Percentiles rank a stretch among this genome's conserved stretches.
Evolutionary conservation across 2,888 invertebrate genomes (phyloP).

Genomic region (Metalampra italica): DNA sequence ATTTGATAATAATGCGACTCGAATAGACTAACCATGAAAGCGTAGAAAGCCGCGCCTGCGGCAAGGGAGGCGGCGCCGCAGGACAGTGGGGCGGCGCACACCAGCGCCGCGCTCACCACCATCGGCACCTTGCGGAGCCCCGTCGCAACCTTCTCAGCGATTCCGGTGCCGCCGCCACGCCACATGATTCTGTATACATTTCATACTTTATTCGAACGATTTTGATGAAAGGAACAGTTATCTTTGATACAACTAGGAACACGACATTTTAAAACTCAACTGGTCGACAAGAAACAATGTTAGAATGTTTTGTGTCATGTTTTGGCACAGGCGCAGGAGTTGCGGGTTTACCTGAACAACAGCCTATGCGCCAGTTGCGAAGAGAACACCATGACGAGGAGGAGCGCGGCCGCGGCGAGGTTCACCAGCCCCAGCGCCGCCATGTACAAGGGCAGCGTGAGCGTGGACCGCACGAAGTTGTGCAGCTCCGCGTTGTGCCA

Average conservation of each 20-base stretch:
- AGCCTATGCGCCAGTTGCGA: slow-evolving; percentile 84
- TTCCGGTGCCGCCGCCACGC: slow-evolving; percentile 55
- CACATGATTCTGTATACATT: slow-evolving; percentile 48
- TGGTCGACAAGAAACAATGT: no score
- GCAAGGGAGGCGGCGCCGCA: slow-evolving; percentile 86
- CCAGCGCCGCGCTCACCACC: slow-evolving; percentile 80
- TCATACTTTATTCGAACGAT: no score
- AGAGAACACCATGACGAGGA: slow-evolving; percentile 80
- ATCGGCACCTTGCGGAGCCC: slow-evolving; percentile 83
- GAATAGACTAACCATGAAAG: slow-evolving; percentile 77
- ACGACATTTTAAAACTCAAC: no score
- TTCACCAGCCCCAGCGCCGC: slow-evolving; percentile 80
- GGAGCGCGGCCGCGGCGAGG: slow-evolving; percentile 69
- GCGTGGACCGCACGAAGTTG: slow-evolving; percentile 62
- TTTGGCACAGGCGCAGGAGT: no score
- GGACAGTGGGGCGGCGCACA: slow-evolving; percentile 81
- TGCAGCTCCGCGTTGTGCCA: slow-evolving; percentile 57
- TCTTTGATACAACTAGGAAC: no score
- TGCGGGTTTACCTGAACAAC: slow-evolving; percentile 81
- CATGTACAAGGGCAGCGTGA: slow-evolving; percentile 81
- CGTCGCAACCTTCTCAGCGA: slow-evolving; percentile 81
- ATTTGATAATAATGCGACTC: no score
- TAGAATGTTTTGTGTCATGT: no score
- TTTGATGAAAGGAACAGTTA: no score
- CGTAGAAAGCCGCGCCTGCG: slow-evolving; percentile 82